Base-by-base conservation (phyloP, 1,140 invertebrate genomes). In the Agrypnia vestita region DNA sequence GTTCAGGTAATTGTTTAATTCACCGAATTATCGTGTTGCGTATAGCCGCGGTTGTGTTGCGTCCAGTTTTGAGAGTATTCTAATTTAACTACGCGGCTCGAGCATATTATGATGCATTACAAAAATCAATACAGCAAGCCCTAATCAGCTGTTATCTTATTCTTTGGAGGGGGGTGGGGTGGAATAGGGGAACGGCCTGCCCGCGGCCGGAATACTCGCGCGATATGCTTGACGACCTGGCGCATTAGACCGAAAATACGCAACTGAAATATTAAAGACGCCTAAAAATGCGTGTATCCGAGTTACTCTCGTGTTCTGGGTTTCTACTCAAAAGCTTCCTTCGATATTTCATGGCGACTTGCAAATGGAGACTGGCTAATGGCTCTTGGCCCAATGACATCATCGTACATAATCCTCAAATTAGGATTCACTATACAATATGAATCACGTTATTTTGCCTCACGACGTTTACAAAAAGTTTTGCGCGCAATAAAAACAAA, bases 61-160 rank as follows among this genome's bases (percentile, higher is more conserved):
- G 55, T 59, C 56, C 55, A 49, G 35, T 61, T 76, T n/a, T 62
- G 44, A 9, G 35, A 21, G 46, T 46, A 47, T 76, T 67, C n/a
- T 77, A 44, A 62, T 77, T 64, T 15, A 77, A 67, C 43, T 53
- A 25, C 25, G 6, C 44, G 75, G 25, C 10, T 51, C 59, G 64
- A 71, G 35, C 62, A 72, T 78, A 35, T 35, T 35, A 71, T 62
- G 72, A 80, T 80, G 79, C 79, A 76, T 13, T 85, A 81, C 84
- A 86, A 89, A 89, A 89, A 89, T 89, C 88, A 87, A 89, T 89
- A 89, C 86, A 87, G 85, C 85, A 85, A 87, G 86, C 85, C 84
- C 85, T 89, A 89, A 89, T 89, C 88, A 89, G 88, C 88, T 89
- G 88, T 89, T 89, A 80, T 80, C 73, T 80, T 62, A 62, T 64